Evolutionary conservation across 2,888 invertebrate genomes (phyloP), one percentile per base, ranked within the genome.

Genomic region (Orthosia gothica): DNA sequence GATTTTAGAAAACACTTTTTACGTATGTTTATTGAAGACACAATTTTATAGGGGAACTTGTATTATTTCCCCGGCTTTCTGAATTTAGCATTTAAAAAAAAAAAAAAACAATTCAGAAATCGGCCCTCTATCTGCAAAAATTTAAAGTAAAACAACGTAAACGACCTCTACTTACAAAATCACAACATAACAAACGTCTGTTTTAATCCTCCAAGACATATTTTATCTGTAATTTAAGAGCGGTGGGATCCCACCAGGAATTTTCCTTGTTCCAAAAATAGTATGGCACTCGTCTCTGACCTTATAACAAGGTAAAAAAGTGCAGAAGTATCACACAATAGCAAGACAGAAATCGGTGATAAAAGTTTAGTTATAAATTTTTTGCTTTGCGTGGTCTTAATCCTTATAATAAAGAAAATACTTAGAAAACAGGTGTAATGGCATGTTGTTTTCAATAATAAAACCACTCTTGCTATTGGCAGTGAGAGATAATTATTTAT

Each of bases 261-360:
- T 88, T 88, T 90, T 85, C 88, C 88, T 88, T 82, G 68, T 79
- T 76, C 89, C 74, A 81, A 89, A 89, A 86, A 89, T 89, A 87
- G 78, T 80, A 70, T 74, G 75, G 67, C 78, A 66, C 74, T 76
- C 63, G 62, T 72, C 74, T 76, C 55, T 83, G 78, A 84, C 82
- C 76, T 82, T 40, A 20, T 47, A 12, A 50, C 13, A 7, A 20
- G 16, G n/a, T 18, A 32, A 26, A 57, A 54, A 59, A 1, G 12
- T 26, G 54, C 80, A 80, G 81, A 74, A 80, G 47, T 18, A 11
- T 2, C 49, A 78, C 13, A 45, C 12, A 32, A 40, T 40, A 5
- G 1, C 9, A 18, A 9, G 18, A 50, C 50, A 7, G 11, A 52
- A 52, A n/a, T 52, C 5, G 5, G 9, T 2, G 18, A 5, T 1